Base-by-base conservation (phyloP, 1,140 invertebrate genomes). In the Caenorhabditis brenneri region DNA sequence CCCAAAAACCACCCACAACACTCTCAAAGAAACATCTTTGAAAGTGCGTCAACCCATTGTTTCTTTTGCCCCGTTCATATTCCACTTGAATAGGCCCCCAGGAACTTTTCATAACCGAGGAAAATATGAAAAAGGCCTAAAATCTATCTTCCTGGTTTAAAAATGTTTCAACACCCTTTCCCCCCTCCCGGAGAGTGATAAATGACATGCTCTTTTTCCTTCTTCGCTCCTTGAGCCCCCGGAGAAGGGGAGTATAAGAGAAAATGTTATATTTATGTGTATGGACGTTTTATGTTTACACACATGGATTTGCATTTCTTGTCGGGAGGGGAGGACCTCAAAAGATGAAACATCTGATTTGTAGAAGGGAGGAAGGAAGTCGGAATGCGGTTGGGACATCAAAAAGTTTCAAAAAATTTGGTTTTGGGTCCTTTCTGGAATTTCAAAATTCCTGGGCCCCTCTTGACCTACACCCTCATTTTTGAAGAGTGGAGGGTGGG, bases 311-410 rank as follows among this genome's bases (percentile, higher is more conserved):
- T 65, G 58, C 58, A 65, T 65, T 65, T 65, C 15, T 65, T 4
- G 5, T 51, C 1, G 49, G n/a, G 15, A 58, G 29, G n/a, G 39
- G 5, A 12, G 39, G 39, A 42, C 39, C 39, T 12, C 39, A 79
- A 79, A 79, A 53, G 78, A 79, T 79, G 36, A 79, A 79, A 79
- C 49, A 49, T 49, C 46, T 53, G 78, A 49, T 51, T 79, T 46
- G 69, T 22, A 48, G 42, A 31, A 22, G n/a, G 39, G 24, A 58
- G 10, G 55, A 29, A 29, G 49, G 46, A 53, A 79, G 29, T 31
- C 39, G 31, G 4, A 19, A 22, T 19, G 22, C 5, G 7, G 10
- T 12, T 9, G 12, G 24, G 53, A 58, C 58, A 65, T 65, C 58
- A 65, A 65, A 65, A 65, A 33, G 58, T 65, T 29, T 10, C 16